Evolutionary conservation across 1,140 invertebrate genomes (phyloP), one percentile per base, ranked within the genome.

Genomic region (Drosophila truncata): DNA sequence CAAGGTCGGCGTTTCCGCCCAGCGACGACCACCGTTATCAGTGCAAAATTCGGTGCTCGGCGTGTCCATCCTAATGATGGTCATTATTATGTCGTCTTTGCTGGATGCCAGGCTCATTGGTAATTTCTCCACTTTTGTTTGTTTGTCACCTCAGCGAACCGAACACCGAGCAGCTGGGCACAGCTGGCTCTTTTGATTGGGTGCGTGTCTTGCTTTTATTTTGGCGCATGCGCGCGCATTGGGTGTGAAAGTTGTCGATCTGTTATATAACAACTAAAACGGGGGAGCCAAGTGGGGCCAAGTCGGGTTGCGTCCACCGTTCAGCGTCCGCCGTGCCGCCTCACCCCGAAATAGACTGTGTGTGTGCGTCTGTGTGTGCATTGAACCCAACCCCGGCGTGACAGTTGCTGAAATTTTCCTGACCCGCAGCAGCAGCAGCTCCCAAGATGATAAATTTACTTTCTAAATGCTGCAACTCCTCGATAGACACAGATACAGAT

Each of bases 241-340:
- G 86, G 82, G 85, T 82, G 85, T 90, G 85, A 90, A 90, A 90
- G 85, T 90, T 90, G 85, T 88, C 78, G 81, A 79, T 90, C 82
- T 85, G 80, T 90, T 91, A 90, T 82, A 85, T 85, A 88, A 88
- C 80, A 42, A 73, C 44, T 13, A 46, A 72, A 75, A 65, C 23
- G 47, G 29, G 29, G 55, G 54, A 47, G 52, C 63, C 49, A 61
- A 44, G 62, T 70, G 61, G 62, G 57, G 39, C 47, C 52, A 42
- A 60, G 37, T 42, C 72, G 55, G 49, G 35, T 44, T 70, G 50
- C 31, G 50, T 52, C 50, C 50, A 52, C 50, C 29, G 54, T 47
- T 20, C 18, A 31, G 63, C n/a, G 62, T 54, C 41, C 44, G 23
- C 37, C 57, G 9, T 39, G 11, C 35, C 20, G 35, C 33, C 3